phyloP scores from a whole-genome alignment of 1,140 invertebrate genomes.

The Drosophila carrolli region DNA sequence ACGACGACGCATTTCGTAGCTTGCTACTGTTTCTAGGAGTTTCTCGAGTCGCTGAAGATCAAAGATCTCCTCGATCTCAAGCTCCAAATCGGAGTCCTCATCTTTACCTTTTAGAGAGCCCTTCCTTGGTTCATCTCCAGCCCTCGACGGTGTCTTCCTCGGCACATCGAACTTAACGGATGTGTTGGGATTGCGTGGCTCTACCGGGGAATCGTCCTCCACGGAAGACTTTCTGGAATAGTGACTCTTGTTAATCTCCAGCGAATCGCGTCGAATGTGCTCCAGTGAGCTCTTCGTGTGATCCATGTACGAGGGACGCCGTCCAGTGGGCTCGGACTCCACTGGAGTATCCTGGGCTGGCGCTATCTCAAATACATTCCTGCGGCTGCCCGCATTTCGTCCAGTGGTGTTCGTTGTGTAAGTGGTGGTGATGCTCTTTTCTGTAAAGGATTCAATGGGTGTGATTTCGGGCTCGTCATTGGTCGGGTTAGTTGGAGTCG shows the following conservation, averaged over 20 bases:
- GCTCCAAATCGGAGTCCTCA: conserved; percentile 59
- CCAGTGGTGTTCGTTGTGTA: conserved; percentile 20
- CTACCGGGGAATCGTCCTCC: conserved; percentile 56
- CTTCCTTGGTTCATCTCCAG: conserved; percentile 56
- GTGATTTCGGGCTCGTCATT: conserved; percentile 58
- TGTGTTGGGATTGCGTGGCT: conserved; percentile 70
- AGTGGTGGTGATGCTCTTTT: conserved; percentile 19
- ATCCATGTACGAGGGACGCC: conserved; percentile 84
- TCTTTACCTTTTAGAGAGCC: conserved; percentile 10
- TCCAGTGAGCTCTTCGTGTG: conserved; percentile 82
- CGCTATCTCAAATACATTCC: conserved; percentile 69
- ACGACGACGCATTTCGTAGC: conserved; percentile 90
- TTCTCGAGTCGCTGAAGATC: conserved; percentile 89
- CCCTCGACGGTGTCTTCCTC: conserved; percentile 27
- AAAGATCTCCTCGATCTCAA: conserved; percentile 89
- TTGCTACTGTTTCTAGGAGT: conserved; percentile 89
- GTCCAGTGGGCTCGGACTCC: conserved; percentile 15
- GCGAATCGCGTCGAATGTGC: conserved; percentile 78
- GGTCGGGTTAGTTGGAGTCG: conserved; percentile 31
- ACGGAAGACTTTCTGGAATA: conserved; percentile 72
- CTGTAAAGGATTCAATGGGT: conserved; percentile 74
- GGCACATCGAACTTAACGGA: conserved; percentile 88
- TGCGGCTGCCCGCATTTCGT: conserved; percentile 66
- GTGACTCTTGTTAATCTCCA: conserved; percentile 79
- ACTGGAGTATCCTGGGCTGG: background rate